These are phyloP conservation scores for Proales similis DNA, from an alignment of 1,140 invertebrate species.

Conservation along the genomic window DNA sequence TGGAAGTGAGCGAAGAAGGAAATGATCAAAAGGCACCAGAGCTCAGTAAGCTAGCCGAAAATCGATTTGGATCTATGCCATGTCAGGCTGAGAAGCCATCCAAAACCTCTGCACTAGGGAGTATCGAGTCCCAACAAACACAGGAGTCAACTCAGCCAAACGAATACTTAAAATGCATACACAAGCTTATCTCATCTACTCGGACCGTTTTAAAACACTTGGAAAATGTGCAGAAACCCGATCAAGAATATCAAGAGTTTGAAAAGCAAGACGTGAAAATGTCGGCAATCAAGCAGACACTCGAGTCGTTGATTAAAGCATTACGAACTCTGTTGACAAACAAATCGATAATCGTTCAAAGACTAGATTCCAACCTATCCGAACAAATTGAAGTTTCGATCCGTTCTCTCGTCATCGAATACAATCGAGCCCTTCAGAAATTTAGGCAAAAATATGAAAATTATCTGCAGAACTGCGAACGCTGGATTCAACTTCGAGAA, in stretches of 20 bases:
- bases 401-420: constrained; percentile 12
- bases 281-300: constrained; percentile 23
- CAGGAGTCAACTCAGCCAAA: too few relatives aligned
- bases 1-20: too few relatives aligned
- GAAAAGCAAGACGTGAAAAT: constrained; percentile 35
- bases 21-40: too few relatives aligned
- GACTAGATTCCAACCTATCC: too few relatives aligned
- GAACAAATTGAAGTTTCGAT: too few relatives aligned
- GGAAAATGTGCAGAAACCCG: constrained; percentile 9
- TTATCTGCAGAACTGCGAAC: constrained; percentile 8
- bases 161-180: constrained; percentile 13
- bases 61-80: too few relatives aligned
- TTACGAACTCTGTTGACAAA: constrained; percentile 10
- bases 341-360: constrained; percentile 15
- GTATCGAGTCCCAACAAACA: too few relatives aligned
- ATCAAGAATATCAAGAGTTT: constrained; percentile 30
- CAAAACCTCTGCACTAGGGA: too few relatives aligned
- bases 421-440: constrained; percentile 11
- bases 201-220: constrained; percentile 24
- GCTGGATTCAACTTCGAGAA: constrained; percentile 7
- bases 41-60: too few relatives aligned
- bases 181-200: constrained; percentile 11
- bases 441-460: constrained; percentile 22
- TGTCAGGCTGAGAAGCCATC: too few relatives aligned
- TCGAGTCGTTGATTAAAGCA: constrained; percentile 8